Evolutionary conservation across 2,797 vertebrate genomes (phyloP).

Genomic region (Telmatherina bonti): DNA sequence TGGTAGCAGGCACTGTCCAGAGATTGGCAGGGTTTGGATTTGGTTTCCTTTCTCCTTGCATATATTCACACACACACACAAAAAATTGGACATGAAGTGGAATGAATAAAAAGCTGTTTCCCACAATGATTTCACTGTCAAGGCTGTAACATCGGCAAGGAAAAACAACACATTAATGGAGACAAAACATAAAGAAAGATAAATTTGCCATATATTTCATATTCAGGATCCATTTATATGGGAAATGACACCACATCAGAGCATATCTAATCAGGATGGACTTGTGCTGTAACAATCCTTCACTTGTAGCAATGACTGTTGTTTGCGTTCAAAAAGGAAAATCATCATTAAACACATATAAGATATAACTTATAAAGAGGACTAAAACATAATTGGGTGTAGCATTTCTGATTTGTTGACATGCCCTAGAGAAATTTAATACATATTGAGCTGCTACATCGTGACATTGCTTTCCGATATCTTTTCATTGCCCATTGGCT

Average conservation of each 20-base stretch:
- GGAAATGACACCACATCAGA: constrained; percentile 33
- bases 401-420: constrained; percentile 55
- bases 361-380: constrained; percentile 64
- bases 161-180: constrained; percentile 14
- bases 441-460: constrained; percentile 52
- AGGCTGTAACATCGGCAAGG: constrained; percentile 6
- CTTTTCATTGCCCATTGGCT: constrained; percentile 63
- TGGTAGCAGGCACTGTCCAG: constrained; percentile 35
- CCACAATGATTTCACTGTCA: constrained; percentile 37
- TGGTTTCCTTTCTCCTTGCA: constrained; percentile 33
- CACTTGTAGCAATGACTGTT: constrained; percentile 27
- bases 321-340: constrained; percentile 44
- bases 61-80: constrained; percentile 11
- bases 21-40: constrained; percentile 33
- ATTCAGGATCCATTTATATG: not conserved
- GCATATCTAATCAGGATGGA: constrained; percentile 31
- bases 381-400: constrained; percentile 42
- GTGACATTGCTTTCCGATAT: constrained; percentile 47
- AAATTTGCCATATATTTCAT: not conserved
- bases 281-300: constrained; percentile 17
- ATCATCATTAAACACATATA: constrained; percentile 43
- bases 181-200: constrained; percentile 1
- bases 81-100: not conserved
- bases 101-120: constrained; percentile 10
- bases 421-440: constrained; percentile 58